Evolutionary conservation across 2,113 vertebrate genomes (phyloP).

Genomic region (Hippopotamus amphibius): DNA sequence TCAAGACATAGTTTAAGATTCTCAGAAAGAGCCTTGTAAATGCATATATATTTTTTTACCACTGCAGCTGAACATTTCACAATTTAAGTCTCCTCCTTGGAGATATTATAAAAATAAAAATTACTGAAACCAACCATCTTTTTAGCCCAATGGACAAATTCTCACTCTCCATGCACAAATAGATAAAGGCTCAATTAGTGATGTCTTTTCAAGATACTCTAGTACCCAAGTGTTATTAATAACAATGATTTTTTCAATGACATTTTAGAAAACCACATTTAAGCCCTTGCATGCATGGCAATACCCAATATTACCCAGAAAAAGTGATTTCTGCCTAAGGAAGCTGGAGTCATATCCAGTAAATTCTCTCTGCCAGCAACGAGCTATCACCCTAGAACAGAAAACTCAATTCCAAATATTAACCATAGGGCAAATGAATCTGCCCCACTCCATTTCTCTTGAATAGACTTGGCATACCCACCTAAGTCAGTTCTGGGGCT

Average conservation of each 20-base stretch:
- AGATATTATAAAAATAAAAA: neutral
- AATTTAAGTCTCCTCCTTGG: neutral
- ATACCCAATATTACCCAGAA: neutral
- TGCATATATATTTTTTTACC: neutral
- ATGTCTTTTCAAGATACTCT: neutral
- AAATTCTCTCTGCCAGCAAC: neutral
- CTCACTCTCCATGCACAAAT: neutral
- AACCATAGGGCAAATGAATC: neutral
- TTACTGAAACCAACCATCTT: neutral
- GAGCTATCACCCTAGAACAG: neutral
- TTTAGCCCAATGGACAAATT: neutral
- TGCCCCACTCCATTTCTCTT: neutral
- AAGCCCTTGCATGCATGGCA: neutral
- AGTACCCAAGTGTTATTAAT: neutral
- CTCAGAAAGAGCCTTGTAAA: neutral
- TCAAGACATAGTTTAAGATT: neutral
- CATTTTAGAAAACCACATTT: neutral
- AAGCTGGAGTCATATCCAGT: neutral
- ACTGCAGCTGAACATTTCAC: neutral
- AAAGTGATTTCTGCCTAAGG: neutral
- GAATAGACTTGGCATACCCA: neutral
- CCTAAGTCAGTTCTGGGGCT: neutral
- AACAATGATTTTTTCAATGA: neutral
- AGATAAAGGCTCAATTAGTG: neutral
- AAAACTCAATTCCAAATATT: neutral